These are phyloP conservation scores for Babyrousa celebensis DNA, from an alignment of 2,797 vertebrate genomes.

Conservation along the genomic window DNA sequence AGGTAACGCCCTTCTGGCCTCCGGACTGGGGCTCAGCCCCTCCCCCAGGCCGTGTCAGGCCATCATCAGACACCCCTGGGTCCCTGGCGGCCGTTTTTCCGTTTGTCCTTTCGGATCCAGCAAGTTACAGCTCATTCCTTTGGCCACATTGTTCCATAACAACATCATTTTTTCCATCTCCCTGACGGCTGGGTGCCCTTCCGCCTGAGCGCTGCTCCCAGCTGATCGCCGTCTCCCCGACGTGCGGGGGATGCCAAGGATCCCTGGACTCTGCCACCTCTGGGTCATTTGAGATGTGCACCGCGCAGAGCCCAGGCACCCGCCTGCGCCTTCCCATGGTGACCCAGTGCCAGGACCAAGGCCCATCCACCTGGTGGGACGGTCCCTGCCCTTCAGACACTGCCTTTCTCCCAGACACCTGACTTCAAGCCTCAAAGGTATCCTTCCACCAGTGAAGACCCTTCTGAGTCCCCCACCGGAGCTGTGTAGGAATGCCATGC, in stretches of 20 bases:
- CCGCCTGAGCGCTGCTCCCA: slow-evolving; percentile 52
- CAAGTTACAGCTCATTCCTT: slow-evolving; percentile 83
- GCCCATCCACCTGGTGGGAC: background rate
- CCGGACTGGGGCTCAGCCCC: background rate
- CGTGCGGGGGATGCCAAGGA: background rate
- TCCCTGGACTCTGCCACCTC: background rate
- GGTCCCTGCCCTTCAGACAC: background rate
- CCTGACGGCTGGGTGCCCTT: slow-evolving; percentile 68
- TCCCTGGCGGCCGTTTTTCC: slow-evolving; percentile 73
- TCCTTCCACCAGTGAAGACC: background rate
- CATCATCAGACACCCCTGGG: slow-evolving; percentile 78
- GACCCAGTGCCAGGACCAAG: background rate
- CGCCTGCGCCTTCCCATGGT: background rate
- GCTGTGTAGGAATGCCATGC: background rate
- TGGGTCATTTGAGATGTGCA: background rate
- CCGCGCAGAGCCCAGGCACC: background rate
- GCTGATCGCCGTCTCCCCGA: slow-evolving; percentile 64
- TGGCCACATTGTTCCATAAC: slow-evolving; percentile 82
- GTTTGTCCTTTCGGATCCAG: slow-evolving; percentile 76
- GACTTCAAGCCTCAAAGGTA: background rate
- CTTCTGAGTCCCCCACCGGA: slow-evolving; percentile 9
- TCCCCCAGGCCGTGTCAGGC: slow-evolving; percentile 68
- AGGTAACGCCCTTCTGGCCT: slow-evolving; percentile 23
- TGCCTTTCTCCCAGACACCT: background rate
- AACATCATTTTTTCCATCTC: slow-evolving; percentile 86